Evolutionary conservation across 2,113 vertebrate genomes (phyloP).

Genomic region (Ctenomys sociabilis): DNA sequence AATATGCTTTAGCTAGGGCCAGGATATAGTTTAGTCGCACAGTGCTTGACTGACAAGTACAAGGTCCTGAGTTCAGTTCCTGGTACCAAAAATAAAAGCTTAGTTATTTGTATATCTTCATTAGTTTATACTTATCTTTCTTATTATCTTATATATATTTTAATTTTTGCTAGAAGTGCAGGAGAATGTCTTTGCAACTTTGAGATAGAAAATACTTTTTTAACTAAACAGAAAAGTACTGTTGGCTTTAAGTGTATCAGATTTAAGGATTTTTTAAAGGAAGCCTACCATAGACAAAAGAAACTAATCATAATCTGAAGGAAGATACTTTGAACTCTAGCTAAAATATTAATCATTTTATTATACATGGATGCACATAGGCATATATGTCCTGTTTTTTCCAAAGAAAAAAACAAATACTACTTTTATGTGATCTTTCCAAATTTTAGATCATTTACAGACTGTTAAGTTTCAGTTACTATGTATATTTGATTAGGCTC

Average conservation of each 20-base stretch:
- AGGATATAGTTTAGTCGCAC: too few relatives aligned
- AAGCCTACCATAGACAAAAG: neutral
- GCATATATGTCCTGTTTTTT: neutral
- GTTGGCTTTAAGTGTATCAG: neutral
- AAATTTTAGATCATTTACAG: conserved; percentile 14
- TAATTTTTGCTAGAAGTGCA: neutral
- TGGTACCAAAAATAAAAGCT: too few relatives aligned
- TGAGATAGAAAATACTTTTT: neutral
- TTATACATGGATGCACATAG: neutral
- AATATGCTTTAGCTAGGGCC: too few relatives aligned
- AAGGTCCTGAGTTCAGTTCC: too few relatives aligned
- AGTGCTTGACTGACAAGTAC: too few relatives aligned
- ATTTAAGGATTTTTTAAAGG: neutral
- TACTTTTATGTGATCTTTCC: neutral
- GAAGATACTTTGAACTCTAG: neutral
- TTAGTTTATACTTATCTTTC: neutral
- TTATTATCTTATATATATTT: neutral
- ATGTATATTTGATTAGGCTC: neutral
- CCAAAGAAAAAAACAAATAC: neutral
- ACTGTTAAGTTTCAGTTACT: neutral
- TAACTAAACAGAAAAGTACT: neutral
- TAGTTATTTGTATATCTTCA: neutral
- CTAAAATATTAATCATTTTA: neutral
- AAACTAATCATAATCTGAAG: neutral
- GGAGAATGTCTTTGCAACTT: neutral